These are phyloP conservation scores for Oplegnathus fasciatus DNA, from an alignment of 2,113 vertebrate species.

Conservation along the genomic window DNA sequence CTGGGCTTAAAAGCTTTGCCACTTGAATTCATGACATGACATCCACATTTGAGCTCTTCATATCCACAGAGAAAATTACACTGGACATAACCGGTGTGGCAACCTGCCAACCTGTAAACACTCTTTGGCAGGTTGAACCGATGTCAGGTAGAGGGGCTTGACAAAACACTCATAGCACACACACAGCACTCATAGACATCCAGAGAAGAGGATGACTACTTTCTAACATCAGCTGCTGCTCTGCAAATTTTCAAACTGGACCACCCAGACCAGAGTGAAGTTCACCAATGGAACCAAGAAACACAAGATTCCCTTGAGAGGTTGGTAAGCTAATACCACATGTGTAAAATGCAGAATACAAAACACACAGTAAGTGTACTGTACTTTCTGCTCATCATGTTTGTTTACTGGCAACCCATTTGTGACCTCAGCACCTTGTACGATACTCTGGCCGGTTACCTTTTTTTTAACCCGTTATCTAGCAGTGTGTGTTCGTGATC, in stretches of 20 bases:
- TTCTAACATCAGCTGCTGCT: neutral
- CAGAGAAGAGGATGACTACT: neutral
- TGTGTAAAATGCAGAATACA: neutral
- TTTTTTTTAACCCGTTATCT: neutral
- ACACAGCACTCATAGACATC: neutral
- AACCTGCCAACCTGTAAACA: slow-evolving; percentile 16
- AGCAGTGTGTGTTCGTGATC: neutral
- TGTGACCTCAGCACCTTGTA: neutral
- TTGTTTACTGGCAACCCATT: neutral
- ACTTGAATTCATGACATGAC: slow-evolving; percentile 19
- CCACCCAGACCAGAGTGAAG: neutral
- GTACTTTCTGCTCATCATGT: neutral
- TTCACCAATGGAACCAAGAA: neutral
- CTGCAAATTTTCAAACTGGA: slow-evolving; percentile 5
- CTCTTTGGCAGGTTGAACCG: slow-evolving; percentile 25
- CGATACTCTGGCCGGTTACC: neutral
- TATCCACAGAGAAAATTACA: slow-evolving; percentile 28
- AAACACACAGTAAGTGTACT: neutral
- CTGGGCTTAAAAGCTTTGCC: slow-evolving; percentile 23
- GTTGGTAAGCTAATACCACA: neutral
- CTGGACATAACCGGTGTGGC: slow-evolving; percentile 20
- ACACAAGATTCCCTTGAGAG: neutral
- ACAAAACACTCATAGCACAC: slow-evolving; percentile 5
- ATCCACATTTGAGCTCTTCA: slow-evolving; percentile 37
- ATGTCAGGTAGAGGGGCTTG: slow-evolving; percentile 14